Conservation (phyloP, 2,797 vertebrate genomes). For the Alca torda region DNA sequence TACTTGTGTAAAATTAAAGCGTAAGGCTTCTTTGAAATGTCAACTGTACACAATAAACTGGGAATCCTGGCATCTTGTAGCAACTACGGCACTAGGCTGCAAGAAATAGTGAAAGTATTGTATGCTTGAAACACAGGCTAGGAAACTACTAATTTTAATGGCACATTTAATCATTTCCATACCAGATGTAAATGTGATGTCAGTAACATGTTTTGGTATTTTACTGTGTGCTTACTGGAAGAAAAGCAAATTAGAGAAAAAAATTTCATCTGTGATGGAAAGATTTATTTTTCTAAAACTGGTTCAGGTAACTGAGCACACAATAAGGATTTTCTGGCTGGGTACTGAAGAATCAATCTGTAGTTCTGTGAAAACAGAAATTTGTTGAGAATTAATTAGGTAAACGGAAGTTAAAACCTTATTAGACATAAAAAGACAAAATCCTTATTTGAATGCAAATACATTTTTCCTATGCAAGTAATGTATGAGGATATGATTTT, state of each 20-base stretch:
- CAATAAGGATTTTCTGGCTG: background rate
- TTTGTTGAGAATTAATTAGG: conserved; percentile 27
- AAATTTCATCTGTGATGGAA: background rate
- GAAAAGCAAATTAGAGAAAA: background rate
- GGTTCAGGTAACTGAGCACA: background rate
- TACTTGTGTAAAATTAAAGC: background rate
- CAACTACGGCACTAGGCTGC: background rate
- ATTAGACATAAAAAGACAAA: background rate
- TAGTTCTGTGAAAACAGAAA: background rate
- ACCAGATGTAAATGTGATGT: background rate
- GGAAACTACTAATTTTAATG: background rate
- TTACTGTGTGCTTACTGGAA: background rate
- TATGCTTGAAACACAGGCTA: background rate
- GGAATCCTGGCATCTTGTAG: background rate
- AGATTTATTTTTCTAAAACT: background rate
- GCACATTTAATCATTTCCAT: background rate
- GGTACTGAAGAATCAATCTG: background rate
- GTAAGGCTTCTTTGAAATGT: background rate
- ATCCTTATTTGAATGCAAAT: conserved; percentile 4
- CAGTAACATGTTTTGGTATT: background rate
- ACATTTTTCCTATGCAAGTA: background rate
- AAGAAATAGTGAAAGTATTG: background rate
- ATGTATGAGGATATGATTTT: background rate
- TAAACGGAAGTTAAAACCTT: background rate
- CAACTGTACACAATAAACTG: background rate